phyloP scores from a whole-genome alignment of 2,113 vertebrate genomes.

The Coreoperca whiteheadi region DNA sequence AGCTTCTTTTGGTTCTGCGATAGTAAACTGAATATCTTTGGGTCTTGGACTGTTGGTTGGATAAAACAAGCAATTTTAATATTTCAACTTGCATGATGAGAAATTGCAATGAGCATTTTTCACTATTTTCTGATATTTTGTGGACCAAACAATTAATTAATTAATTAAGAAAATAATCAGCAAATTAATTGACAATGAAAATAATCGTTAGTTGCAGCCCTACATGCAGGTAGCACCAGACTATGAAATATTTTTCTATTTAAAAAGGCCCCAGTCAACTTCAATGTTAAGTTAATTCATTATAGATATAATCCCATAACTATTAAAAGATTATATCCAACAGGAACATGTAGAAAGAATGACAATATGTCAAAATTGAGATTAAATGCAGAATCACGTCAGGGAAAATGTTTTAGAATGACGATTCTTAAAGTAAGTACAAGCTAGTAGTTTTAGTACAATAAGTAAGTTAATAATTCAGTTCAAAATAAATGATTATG shows the following conservation, averaged over 20 bases:
- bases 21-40: neutral
- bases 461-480: slow-evolving; percentile 28
- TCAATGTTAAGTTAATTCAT: neutral
- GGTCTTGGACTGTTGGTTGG: neutral
- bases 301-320: neutral
- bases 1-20: slow-evolving; percentile 1
- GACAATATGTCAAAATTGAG: neutral
- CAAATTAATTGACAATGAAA: slow-evolving; percentile 2
- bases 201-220: neutral
- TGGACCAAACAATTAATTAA: neutral
- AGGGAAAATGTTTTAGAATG: neutral
- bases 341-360: neutral
- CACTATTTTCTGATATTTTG: neutral
- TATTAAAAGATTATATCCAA: neutral
- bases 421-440: slow-evolving; percentile 3
- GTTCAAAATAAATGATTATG: slow-evolving; percentile 36
- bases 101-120: neutral
- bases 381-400: neutral
- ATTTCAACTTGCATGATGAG: neutral
- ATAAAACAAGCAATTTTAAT: neutral
- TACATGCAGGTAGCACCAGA: neutral
- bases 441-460: slow-evolving; percentile 21
- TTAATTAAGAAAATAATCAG: neutral
- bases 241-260: slow-evolving; percentile 2
- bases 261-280: neutral